Conservation (phyloP, 2,888 invertebrate species). For the Aproaerema taeniolella region DNA sequence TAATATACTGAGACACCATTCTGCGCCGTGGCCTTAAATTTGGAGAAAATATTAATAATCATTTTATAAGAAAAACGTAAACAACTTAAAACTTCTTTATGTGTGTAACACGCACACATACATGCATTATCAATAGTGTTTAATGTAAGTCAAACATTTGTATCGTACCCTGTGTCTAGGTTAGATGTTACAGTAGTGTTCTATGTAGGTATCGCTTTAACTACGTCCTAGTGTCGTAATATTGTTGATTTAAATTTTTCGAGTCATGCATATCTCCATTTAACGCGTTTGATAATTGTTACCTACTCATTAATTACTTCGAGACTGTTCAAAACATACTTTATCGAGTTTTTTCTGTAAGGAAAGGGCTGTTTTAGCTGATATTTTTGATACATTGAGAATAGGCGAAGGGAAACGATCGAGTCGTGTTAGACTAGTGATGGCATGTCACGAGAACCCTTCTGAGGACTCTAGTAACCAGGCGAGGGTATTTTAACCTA, state of each 20-base stretch:
- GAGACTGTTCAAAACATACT: constrained; percentile 74
- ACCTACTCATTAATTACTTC: constrained; percentile 75
- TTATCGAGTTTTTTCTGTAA: constrained; percentile 73
- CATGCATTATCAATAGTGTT: constrained; percentile 45
- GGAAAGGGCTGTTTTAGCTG: constrained; percentile 75
- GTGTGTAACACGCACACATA: constrained; percentile 43
- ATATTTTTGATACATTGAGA: constrained; percentile 77
- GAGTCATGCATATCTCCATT: constrained; percentile 72
- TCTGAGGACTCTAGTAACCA: constrained; percentile 8
- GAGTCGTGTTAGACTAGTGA: background rate
- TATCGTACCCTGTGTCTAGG: constrained; percentile 54
- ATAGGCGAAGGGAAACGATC: constrained; percentile 72
- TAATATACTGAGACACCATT: constrained; percentile 75
- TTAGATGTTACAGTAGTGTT: constrained; percentile 61
- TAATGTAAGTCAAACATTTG: constrained; percentile 46
- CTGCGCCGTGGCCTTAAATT: constrained; percentile 77
- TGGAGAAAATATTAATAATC: constrained; percentile 68
- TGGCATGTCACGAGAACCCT: too few species aligned
- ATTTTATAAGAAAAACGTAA: constrained; percentile 51
- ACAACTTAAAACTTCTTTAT: constrained; percentile 37
- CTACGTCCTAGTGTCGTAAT: constrained; percentile 51
- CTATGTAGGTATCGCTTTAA: constrained; percentile 60
- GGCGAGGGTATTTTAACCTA: constrained; percentile 25
- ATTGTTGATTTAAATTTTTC: constrained; percentile 62
- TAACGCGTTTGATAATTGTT: constrained; percentile 70